These are phyloP conservation scores for Syritta pipiens DNA, from an alignment of 2,888 invertebrate genomes.

Conservation along the genomic window DNA sequence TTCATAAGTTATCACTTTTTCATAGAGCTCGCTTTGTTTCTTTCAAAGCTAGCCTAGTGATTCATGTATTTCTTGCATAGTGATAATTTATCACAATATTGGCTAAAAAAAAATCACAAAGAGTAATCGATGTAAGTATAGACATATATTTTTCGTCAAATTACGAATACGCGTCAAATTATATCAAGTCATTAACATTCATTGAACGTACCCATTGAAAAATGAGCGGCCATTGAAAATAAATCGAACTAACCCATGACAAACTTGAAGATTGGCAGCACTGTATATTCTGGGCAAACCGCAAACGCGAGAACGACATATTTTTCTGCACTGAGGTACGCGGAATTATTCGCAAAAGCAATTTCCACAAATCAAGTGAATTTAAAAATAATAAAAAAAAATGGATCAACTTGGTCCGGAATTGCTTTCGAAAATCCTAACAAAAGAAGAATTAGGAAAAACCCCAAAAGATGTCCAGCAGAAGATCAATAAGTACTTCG, in stretches of 20 bases:
- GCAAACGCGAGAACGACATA: conserved; percentile 43
- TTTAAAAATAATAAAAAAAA: conserved; percentile 65
- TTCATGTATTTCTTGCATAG: too few species aligned
- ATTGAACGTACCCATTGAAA: not conserved
- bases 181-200: too few species aligned
- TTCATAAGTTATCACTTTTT: too few species aligned
- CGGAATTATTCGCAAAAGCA: conserved; percentile 21
- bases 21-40: too few species aligned
- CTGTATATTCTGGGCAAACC: conserved; percentile 21
- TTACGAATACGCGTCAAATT: too few species aligned
- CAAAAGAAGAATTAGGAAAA: conserved; percentile 81
- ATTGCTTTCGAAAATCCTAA: conserved; percentile 79
- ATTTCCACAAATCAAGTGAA: not conserved
- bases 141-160: too few species aligned
- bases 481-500: conserved; percentile 83
- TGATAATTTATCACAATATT: too few species aligned
- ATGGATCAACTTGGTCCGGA: conserved; percentile 78
- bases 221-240: not conserved
- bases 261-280: conserved; percentile 29
- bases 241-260: not conserved
- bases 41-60: too few species aligned
- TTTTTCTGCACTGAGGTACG: conserved; percentile 42
- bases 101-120: too few species aligned
- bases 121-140: too few species aligned
- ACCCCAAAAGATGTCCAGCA: conserved; percentile 81